Conservation (phyloP, 2,113 vertebrate species). For the human (Homo sapiens) region DNA sequence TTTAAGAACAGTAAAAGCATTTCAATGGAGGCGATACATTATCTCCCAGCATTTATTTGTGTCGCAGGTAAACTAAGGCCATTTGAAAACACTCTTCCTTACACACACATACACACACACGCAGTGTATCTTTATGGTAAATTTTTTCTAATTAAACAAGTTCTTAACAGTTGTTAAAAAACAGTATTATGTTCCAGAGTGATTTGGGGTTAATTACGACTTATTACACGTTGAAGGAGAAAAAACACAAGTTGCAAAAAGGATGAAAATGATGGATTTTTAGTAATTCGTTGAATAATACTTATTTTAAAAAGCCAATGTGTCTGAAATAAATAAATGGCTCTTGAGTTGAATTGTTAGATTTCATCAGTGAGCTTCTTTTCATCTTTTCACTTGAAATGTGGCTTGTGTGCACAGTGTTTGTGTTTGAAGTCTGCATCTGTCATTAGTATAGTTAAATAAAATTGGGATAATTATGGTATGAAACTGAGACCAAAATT, state of each 20-base stretch:
- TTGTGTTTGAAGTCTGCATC: slow-evolving; percentile 34
- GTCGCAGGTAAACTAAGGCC: slow-evolving; percentile 33
- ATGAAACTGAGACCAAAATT: slow-evolving; percentile 45
- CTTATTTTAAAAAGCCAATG: neutral
- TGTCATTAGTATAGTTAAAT: slow-evolving; percentile 42
- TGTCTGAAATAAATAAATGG: slow-evolving; percentile 27
- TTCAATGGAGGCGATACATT: neutral
- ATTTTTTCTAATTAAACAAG: slow-evolving; percentile 24
- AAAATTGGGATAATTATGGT: slow-evolving; percentile 54
- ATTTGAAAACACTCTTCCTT: neutral
- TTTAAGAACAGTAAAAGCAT: slow-evolving; percentile 47
- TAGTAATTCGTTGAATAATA: slow-evolving; percentile 15
- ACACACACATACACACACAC: neutral
- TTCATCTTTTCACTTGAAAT: slow-evolving; percentile 29
- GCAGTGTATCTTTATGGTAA: neutral
- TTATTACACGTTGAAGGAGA: neutral
- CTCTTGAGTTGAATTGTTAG: neutral
- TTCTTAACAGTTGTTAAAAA: neutral
- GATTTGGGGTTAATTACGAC: slow-evolving; percentile 4
- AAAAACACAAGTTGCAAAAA: neutral
- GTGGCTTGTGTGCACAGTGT: neutral
- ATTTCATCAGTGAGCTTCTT: neutral
- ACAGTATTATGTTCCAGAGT: neutral
- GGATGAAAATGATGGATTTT: neutral
- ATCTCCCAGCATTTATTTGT: slow-evolving; percentile 47